These are phyloP conservation scores for Pitangus sulphuratus DNA, from an alignment of 2,797 vertebrate species.

Conservation along the genomic window DNA sequence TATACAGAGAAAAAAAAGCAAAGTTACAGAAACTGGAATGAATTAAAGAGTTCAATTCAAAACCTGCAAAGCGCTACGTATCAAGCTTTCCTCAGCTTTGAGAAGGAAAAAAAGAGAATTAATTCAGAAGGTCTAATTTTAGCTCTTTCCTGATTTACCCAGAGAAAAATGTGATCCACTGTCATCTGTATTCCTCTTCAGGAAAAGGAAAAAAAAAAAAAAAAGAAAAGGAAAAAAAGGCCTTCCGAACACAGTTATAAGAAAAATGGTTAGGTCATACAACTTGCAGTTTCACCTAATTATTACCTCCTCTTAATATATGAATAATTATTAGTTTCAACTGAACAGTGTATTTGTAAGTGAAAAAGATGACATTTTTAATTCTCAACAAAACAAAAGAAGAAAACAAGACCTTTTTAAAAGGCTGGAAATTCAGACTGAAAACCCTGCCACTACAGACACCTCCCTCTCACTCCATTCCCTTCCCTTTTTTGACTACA, in stretches of 20 bases:
- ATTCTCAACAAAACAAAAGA: background rate
- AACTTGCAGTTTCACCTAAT: background rate
- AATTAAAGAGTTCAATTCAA: background rate
- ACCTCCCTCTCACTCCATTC: background rate
- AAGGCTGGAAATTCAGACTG: background rate
- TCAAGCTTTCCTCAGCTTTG: background rate
- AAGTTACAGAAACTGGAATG: background rate
- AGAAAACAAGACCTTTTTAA: background rate
- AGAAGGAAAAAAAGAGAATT: background rate
- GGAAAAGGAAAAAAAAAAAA: fast-evolving
- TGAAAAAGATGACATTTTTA: background rate
- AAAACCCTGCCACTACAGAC: background rate
- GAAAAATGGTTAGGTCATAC: background rate
- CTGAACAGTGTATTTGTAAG: background rate
- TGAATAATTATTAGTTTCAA: background rate
- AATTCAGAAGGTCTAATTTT: background rate
- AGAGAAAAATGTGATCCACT: background rate
- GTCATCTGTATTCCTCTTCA: background rate
- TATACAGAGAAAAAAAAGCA: background rate
- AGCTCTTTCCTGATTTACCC: background rate
- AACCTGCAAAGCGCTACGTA: background rate
- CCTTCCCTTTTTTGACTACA: background rate
- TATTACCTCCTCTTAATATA: background rate
- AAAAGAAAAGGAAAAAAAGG: fast-evolving
- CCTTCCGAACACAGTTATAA: background rate